phyloP scores from a whole-genome alignment of 2,113 vertebrate genomes.

The Pitta sordida region DNA sequence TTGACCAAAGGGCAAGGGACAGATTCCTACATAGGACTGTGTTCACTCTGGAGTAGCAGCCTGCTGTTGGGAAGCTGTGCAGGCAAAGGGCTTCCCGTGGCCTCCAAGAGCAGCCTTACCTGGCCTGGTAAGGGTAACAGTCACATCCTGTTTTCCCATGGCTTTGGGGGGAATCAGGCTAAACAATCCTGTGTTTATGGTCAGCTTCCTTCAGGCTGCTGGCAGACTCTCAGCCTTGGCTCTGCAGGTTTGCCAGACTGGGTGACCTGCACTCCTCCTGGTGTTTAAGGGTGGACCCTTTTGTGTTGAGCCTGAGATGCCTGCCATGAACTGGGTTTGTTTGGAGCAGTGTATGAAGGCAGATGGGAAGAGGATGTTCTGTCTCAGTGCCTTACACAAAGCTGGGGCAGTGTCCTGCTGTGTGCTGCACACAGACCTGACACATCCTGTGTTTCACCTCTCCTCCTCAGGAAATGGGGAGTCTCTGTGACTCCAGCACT shows the following conservation, averaged over 20 bases:
- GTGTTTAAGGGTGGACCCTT: not conserved
- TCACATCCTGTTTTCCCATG: not conserved
- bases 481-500: not conserved
- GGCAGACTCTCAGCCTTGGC: not conserved
- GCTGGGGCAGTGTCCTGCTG: not conserved
- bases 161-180: not conserved
- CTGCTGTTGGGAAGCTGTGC: not conserved
- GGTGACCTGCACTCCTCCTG: not conserved
- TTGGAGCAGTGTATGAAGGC: not conserved
- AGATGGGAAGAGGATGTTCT: not conserved
- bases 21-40: rapidly evolving
- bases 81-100: not conserved
- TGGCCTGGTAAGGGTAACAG: not conserved
- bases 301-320: not conserved
- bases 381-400: not conserved
- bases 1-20: not conserved
- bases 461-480: not conserved
- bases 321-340: not conserved
- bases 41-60: not conserved
- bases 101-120: not conserved
- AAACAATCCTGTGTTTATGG: not conserved
- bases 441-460: not conserved
- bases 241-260: not conserved
- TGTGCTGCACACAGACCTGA: not conserved
- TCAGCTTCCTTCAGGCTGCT: not conserved